Evolutionary conservation across 2,113 vertebrate species (phyloP), one percentile per base, ranked within the genome.

Genomic region (Podarcis muralis): DNA sequence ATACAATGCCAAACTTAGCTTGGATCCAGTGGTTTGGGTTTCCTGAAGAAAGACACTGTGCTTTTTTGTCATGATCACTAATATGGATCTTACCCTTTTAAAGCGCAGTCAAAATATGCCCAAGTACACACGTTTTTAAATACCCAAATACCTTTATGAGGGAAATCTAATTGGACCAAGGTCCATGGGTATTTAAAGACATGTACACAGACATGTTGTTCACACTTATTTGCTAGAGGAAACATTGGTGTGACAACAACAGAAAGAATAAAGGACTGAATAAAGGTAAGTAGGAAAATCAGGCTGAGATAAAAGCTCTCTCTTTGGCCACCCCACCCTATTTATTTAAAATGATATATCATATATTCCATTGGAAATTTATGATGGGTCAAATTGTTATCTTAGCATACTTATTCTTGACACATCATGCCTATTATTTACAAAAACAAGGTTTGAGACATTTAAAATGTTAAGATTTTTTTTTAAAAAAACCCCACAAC

Each of bases 351-450:
- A 62, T 62, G 16, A 18, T 62, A 62, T 62, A 62, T 62, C 22
- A 69, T 48, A 74, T 79, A 53, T 6, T 27, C 18, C 43, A 48
- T 15, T 69, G 40, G 68, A 86, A 69, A 80, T 66, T 18, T 65
- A 43, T 32, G 6, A 37, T 16, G 91, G 93, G 89, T 85, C 77
- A 87, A 53, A 57, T 53, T 53, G 25, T 68, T 87, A 88, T 88
- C 92, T 87, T 85, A 48, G 11, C 66, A 37, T 11, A 53, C 40
- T 3, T 22, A 66, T 62, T 43, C 22, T 37, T 16, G 22, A 18
- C 3, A 1, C 57, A 74, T 65, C 78, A 89, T 90, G 86, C 71
- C 18, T 91, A 91, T 84, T 43, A 86, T 53, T 1, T 57, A 43
- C 32, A 91, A 62, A 65, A 87, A 37, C 18, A 90, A 32, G 79